Evolutionary conservation across 2,888 invertebrate species (phyloP), one percentile per base, ranked within the genome.

Genomic region (Coelinius sp.): DNA sequence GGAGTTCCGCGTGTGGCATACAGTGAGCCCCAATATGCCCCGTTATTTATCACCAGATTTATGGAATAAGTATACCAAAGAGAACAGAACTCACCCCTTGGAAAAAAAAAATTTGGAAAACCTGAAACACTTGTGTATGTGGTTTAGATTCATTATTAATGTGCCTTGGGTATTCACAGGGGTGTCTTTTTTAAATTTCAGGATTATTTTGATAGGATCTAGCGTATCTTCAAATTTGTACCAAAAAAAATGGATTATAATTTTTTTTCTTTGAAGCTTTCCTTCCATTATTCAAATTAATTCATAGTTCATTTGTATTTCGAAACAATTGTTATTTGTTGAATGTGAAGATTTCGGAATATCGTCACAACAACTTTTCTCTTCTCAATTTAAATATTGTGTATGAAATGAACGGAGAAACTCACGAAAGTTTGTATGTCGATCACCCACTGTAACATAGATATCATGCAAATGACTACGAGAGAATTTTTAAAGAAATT

Each of bases 11-110:
- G 56, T 68, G 44, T 56, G 56, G 22, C 78, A 72, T 73, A 76
- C 74, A 71, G 75, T 71, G 74, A 79, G 76, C 79, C 78, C 83
- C 82, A 84, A 85, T 84, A 84, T 83, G 82, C 78, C 82, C 52
- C 82, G 84, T 87, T 86, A 87, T 87, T 87, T 87, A 87, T 87
- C 81, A 84, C 82, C 85, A 86, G 87, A 87, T 86, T 87, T 87
- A 86, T 87, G 85, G 86, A 87, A 87, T 86, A 85, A 85, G 83
- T 84, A 73, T 66, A 66, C 68, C 68, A 68, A 71, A 56, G 70
- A 73, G 46, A 66, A 53, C 1, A 70, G 66, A 76, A 73, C 71
- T 31, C 70, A 70, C 72, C 71, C 71, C 76, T 73, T 49, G 20
- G 52, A 59, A 66, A 64, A 65, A 69, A 67, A 66, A 49, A 73